Conservation (phyloP, 2,797 vertebrate genomes). For the Mormyrops attenuatus region DNA sequence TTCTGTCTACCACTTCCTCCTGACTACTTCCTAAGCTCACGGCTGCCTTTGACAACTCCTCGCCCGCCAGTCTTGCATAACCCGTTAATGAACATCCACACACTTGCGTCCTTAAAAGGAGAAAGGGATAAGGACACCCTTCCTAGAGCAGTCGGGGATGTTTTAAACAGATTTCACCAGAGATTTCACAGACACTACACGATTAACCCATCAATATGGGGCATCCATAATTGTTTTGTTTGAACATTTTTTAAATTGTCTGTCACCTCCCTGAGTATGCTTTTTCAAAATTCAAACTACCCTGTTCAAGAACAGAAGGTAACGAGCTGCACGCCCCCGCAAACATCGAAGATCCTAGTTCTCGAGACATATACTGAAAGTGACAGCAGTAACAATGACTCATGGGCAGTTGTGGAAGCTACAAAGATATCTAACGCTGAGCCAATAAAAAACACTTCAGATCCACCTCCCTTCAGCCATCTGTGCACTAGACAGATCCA, state of each 20-base stretch:
- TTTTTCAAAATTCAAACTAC: not conserved
- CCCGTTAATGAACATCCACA: not conserved
- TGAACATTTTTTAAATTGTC: not conserved
- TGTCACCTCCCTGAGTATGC: not conserved
- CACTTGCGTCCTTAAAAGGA: not conserved
- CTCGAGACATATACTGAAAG: not conserved
- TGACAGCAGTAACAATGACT: not conserved
- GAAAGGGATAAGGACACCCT: not conserved
- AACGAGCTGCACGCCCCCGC: not conserved
- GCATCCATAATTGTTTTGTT: not conserved
- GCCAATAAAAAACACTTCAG: not conserved
- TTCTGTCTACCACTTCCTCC: not conserved
- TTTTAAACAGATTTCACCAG: not conserved
- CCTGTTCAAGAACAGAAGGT: not conserved
- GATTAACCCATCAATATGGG: not conserved
- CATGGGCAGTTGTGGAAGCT: not conserved
- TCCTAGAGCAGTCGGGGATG: not conserved
- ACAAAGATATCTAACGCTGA: not conserved
- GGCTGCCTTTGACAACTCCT: not conserved
- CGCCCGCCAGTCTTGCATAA: not conserved
- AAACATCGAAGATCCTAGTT: not conserved
- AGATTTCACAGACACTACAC: not conserved
- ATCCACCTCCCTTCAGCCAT: not conserved
- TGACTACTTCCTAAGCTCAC: not conserved
- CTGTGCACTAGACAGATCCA: not conserved